A percentile compares a stretch with the other conserved stretches of the same genome.
Evolutionary conservation across 1,140 invertebrate genomes (phyloP).

Genomic region (Anoplophora glabripennis): DNA sequence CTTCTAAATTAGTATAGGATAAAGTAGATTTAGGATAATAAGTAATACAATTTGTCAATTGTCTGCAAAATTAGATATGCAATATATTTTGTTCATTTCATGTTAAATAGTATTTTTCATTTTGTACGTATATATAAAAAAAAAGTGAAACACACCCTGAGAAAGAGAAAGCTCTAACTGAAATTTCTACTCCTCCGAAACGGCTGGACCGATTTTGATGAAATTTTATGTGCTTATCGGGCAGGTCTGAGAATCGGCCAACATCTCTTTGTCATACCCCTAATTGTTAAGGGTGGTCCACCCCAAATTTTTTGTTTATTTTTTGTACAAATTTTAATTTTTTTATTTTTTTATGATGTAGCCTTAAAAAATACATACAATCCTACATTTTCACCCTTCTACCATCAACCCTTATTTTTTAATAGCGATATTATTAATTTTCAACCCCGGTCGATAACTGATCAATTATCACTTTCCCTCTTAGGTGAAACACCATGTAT

Average conservation of each 20-base stretch:
- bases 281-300: slow-evolving; percentile 10
- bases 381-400: neutral
- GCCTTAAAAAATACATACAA: too few relatives aligned
- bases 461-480: too few relatives aligned
- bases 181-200: slow-evolving; percentile 3
- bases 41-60: too few relatives aligned
- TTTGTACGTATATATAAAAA: too few relatives aligned
- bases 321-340: neutral
- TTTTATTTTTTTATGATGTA: neutral
- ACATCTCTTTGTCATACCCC: neutral
- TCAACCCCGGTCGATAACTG: neutral
- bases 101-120: too few relatives aligned
- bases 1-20: too few relatives aligned
- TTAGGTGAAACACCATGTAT: too few relatives aligned
- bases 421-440: slow-evolving; percentile 2
- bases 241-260: slow-evolving; percentile 10
- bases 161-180: too few relatives aligned
- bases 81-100: too few relatives aligned
- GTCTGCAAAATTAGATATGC: too few relatives aligned
- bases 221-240: slow-evolving; percentile 10
- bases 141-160: too few relatives aligned
- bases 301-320: slow-evolving; percentile 2
- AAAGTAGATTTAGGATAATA: too few relatives aligned
- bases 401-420: slow-evolving; percentile 1
- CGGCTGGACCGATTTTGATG: slow-evolving; percentile 11